phyloP scores from a whole-genome alignment of 2,888 invertebrate genomes.

The Lycophotia porphyrea region DNA sequence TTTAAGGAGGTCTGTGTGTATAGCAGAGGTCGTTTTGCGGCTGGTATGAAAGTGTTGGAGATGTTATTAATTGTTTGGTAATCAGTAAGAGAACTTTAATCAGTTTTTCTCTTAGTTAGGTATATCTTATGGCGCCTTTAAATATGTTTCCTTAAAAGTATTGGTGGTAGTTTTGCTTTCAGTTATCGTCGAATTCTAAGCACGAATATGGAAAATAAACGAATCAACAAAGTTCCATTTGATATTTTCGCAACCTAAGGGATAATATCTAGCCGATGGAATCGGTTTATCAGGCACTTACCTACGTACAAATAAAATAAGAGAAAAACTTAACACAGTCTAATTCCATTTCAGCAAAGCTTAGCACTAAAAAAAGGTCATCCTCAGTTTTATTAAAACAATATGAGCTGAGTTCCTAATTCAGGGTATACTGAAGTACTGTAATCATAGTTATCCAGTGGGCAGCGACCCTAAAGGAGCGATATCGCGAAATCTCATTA shows the following conservation, averaged over 20 bases:
- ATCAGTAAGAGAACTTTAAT: neutral
- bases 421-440: conserved; percentile 21
- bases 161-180: neutral
- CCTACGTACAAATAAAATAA: neutral
- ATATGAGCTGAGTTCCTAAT: conserved; percentile 12
- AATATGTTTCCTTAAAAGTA: neutral
- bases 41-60: neutral
- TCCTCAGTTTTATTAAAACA: conserved; percentile 21
- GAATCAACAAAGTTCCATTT: neutral
- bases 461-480: conserved; percentile 51
- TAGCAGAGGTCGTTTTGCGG: no score
- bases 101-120: neutral
- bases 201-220: neutral
- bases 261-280: neutral
- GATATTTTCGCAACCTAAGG: neutral
- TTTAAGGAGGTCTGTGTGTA: no score
- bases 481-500: conserved; percentile 82
- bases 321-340: neutral
- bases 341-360: neutral
- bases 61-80: neutral
- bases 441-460: conserved; percentile 45
- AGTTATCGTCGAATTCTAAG: neutral
- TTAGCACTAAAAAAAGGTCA: conserved; percentile 19
- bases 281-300: neutral
- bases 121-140: neutral